Percentiles rank a stretch among this genome's conserved stretches.
Conservation (phyloP, 2,113 vertebrate species). For the Micronisus gabar region DNA sequence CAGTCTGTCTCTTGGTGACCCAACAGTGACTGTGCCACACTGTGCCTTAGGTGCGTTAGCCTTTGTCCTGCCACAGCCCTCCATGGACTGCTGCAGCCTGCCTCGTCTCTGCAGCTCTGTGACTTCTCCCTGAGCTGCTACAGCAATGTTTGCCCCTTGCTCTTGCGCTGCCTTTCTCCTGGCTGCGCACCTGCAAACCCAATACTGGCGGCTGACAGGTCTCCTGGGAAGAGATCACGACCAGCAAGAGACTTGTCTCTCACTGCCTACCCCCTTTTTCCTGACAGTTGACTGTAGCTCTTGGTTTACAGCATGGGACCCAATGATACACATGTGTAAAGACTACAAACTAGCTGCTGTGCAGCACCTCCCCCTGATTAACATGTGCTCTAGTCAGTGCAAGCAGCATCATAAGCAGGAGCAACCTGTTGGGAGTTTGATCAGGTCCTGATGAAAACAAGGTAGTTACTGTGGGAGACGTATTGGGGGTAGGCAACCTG, state of each 20-base stretch:
- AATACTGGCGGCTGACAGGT: background rate
- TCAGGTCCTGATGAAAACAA: background rate
- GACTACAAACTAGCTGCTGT: background rate
- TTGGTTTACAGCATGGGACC: background rate
- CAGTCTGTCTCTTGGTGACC: background rate
- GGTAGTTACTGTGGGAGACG: background rate
- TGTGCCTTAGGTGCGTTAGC: background rate
- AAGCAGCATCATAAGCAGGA: background rate
- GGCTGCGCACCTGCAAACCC: background rate
- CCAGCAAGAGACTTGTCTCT: background rate
- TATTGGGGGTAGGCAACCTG: background rate
- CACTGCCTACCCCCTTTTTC: background rate
- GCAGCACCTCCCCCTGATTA: background rate
- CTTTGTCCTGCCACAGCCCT: background rate
- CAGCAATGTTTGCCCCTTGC: background rate
- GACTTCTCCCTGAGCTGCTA: background rate
- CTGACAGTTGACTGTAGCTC: background rate
- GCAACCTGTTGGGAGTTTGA: background rate
- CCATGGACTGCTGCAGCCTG: background rate
- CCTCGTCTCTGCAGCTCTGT: background rate
- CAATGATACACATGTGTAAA: background rate
- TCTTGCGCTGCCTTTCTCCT: background rate
- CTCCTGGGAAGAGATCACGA: background rate
- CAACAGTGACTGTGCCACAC: background rate
- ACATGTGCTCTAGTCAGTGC: rapidly evolving